These are phyloP conservation scores for Galerucella calmariensis DNA, from an alignment of 2,888 invertebrate species.

Conservation along the genomic window DNA sequence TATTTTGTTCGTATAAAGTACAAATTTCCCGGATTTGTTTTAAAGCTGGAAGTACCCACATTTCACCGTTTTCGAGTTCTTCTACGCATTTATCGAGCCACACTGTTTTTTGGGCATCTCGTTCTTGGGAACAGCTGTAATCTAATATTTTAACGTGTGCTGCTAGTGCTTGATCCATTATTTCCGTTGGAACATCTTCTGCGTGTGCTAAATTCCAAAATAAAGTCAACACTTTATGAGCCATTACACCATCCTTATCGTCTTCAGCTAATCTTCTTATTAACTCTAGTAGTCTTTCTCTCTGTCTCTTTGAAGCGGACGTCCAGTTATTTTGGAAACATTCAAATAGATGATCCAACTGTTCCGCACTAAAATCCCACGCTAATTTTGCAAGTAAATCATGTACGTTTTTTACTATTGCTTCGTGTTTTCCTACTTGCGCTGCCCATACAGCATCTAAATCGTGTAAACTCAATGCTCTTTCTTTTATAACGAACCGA, in stretches of 20 bases:
- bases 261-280: slow-evolving; percentile 96
- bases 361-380: slow-evolving; percentile 98
- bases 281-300: slow-evolving; percentile 93
- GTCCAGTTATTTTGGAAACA: slow-evolving; percentile 96
- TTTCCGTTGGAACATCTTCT: slow-evolving; percentile 95
- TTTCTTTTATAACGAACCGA: slow-evolving; percentile 95
- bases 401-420: slow-evolving; percentile 97
- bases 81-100: slow-evolving; percentile 97
- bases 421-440: slow-evolving; percentile 97
- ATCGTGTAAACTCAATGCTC: slow-evolving; percentile 88
- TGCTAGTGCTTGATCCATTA: slow-evolving; percentile 94
- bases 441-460: slow-evolving; percentile 97
- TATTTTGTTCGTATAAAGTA: slow-evolving; percentile 88
- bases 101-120: slow-evolving; percentile 92
- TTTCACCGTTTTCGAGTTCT: slow-evolving; percentile 86
- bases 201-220: slow-evolving; percentile 98
- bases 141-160: slow-evolving; percentile 97
- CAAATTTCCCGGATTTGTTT: slow-evolving; percentile 97
- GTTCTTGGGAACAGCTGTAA: slow-evolving; percentile 94
- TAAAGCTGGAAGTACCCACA: slow-evolving; percentile 94
- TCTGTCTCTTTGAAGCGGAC: slow-evolving; percentile 93
- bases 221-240: slow-evolving; percentile 93
- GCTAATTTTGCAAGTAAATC: slow-evolving; percentile 95
- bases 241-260: slow-evolving; percentile 99
- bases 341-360: slow-evolving; percentile 95